A percentile compares a stretch with the other conserved stretches of the same genome.
Conservation (phyloP, 2,888 invertebrate species). For the Folsomia candida region DNA sequence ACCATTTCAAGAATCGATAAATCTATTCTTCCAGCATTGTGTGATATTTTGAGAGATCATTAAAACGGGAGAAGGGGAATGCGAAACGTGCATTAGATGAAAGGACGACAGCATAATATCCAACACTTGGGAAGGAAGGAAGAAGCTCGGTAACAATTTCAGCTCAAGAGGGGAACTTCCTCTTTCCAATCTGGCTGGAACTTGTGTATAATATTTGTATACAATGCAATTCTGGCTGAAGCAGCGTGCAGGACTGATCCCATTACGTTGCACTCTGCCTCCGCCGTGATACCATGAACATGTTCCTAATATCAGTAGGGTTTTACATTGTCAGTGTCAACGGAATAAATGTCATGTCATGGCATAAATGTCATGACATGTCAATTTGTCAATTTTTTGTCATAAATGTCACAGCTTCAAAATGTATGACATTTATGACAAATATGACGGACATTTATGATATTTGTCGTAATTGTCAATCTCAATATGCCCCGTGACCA, state of each 20-base stretch:
- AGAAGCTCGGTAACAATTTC: conserved; percentile 33
- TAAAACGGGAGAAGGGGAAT: conserved; percentile 12
- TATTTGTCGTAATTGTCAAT: too few species aligned
- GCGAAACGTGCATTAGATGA: conserved; percentile 9
- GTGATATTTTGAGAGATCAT: conserved; percentile 12
- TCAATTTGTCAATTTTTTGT: too few species aligned
- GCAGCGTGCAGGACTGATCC: background rate
- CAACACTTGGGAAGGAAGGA: conserved; percentile 28
- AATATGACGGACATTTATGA: too few species aligned
- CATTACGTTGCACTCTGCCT: background rate
- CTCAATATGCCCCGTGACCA: too few species aligned
- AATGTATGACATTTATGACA: too few species aligned
- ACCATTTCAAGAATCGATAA: too few species aligned
- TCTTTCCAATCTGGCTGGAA: conserved; percentile 19
- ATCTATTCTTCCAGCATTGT: conserved; percentile 6
- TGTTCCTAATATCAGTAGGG: too few species aligned
- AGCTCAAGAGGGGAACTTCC: conserved; percentile 35
- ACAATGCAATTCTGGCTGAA: conserved; percentile 12
- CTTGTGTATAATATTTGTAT: too few species aligned
- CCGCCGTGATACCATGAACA: background rate
- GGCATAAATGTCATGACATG: too few species aligned
- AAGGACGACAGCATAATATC: conserved; percentile 18
- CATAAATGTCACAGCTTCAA: too few species aligned
- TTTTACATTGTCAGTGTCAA: background rate
- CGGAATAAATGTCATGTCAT: background rate